Percentiles rank a stretch among this genome's conserved stretches.
phyloP scores from a whole-genome alignment of 2,797 vertebrate species.

The Thamnophis elegans region DNA sequence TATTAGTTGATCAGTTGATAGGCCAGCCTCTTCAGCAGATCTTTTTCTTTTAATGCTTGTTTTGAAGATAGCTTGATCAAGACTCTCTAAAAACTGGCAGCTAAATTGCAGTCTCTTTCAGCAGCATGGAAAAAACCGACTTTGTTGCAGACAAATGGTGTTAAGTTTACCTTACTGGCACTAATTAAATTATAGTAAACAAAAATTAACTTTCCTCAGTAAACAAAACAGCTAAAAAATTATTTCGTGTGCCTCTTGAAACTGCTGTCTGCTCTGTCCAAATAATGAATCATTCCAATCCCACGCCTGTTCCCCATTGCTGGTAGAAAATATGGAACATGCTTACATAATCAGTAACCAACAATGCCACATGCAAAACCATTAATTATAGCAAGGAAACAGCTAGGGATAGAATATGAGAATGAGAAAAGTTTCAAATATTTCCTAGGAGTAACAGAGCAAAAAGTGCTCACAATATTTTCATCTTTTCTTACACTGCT shows the following conservation, averaged over 20 bases:
- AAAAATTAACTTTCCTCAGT: constrained; percentile 29
- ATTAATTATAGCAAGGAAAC: not conserved
- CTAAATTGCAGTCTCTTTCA: constrained; percentile 23
- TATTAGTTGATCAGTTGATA: constrained; percentile 34
- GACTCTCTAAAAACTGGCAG: constrained; percentile 20
- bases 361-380: constrained; percentile 23
- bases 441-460: constrained; percentile 9
- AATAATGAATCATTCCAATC: constrained; percentile 35
- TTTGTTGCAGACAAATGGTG: constrained; percentile 12
- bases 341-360: constrained; percentile 16
- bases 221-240: constrained; percentile 31
- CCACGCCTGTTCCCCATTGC: constrained; percentile 8
- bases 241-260: not conserved
- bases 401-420: not conserved
- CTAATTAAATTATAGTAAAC: constrained; percentile 51
- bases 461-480: constrained; percentile 1
- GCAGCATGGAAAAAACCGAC: constrained; percentile 37
- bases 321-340: constrained; percentile 7
- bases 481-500: not conserved
- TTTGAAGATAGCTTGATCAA: constrained; percentile 56
- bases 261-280: constrained; percentile 22
- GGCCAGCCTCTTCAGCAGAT: constrained; percentile 1
- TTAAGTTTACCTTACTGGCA: constrained; percentile 17
- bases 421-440: not conserved
- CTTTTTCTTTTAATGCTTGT: constrained; percentile 45